Evolutionary conservation across 2,888 invertebrate species (phyloP).

Genomic region (Trachelus tabidus): DNA sequence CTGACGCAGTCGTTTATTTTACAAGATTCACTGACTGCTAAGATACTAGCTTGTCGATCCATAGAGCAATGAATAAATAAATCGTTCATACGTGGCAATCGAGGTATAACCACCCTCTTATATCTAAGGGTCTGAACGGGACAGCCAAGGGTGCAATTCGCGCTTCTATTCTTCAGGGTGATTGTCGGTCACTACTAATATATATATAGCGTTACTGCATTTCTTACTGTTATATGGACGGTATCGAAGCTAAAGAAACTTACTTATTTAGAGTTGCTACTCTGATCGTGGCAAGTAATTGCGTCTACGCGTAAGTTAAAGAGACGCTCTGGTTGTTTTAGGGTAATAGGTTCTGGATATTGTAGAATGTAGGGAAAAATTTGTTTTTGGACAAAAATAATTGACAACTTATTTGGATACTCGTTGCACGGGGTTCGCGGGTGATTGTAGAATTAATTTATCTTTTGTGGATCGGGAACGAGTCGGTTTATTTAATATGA

Average conservation of each 20-base stretch:
- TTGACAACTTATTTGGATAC: not conserved
- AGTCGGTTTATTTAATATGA: not conserved
- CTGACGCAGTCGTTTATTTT: not conserved
- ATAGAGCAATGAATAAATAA: not conserved
- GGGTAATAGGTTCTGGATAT: conserved; percentile 1
- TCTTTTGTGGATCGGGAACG: not conserved
- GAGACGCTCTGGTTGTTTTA: conserved; percentile 29
- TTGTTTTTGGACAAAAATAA: not conserved
- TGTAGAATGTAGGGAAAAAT: not conserved
- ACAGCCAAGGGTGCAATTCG: conserved; percentile 25
- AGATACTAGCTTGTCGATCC: not conserved
- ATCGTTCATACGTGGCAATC: not conserved
- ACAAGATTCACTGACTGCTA: not conserved
- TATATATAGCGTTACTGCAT: not conserved
- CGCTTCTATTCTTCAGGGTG: conserved; percentile 26
- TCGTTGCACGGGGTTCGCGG: not conserved
- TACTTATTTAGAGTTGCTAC: not conserved
- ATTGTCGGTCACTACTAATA: conserved; percentile 21
- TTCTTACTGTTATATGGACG: not conserved
- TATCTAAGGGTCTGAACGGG: not conserved
- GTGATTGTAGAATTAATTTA: not conserved
- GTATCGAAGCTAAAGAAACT: too few relatives aligned
- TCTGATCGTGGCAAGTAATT: not conserved
- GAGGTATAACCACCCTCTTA: not conserved
- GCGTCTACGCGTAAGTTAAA: conserved; percentile 5